Conservation (phyloP, 2,113 vertebrate species). For the Pristiophorus japonicus region DNA sequence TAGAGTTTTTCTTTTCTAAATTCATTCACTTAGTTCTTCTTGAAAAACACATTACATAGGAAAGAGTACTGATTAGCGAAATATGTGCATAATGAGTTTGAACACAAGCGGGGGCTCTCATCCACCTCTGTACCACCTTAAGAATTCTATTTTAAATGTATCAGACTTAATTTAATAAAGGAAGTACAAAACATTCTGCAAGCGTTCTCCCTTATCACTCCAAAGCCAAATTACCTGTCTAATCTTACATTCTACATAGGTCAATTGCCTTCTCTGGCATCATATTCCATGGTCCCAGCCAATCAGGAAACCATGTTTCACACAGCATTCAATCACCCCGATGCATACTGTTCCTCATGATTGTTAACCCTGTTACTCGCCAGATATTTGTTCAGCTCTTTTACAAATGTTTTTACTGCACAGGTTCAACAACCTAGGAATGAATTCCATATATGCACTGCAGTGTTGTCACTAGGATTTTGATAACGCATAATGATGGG, state of each 20-base stretch:
- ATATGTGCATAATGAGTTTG: neutral
- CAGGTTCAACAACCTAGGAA: neutral
- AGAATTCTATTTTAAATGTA: neutral
- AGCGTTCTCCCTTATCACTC: neutral
- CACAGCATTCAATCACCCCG: neutral
- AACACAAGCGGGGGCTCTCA: neutral
- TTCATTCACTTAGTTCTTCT: too few relatives aligned
- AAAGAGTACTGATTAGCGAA: neutral
- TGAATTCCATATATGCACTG: neutral
- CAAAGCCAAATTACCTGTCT: neutral
- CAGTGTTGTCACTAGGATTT: neutral
- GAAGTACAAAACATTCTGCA: neutral
- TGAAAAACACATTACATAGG: too few relatives aligned
- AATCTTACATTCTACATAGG: neutral
- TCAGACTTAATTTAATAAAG: neutral
- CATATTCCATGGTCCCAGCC: neutral
- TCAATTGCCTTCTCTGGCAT: neutral
- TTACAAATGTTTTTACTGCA: neutral
- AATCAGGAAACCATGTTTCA: neutral
- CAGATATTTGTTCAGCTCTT: neutral
- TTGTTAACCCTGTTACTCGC: too few relatives aligned
- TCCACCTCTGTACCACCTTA: neutral
- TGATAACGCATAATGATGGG: too few relatives aligned
- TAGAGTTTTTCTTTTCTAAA: too few relatives aligned
- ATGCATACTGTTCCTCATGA: neutral